Conservation (phyloP, 2,888 invertebrate species). For the Drosophila suboccidentalis region DNA sequence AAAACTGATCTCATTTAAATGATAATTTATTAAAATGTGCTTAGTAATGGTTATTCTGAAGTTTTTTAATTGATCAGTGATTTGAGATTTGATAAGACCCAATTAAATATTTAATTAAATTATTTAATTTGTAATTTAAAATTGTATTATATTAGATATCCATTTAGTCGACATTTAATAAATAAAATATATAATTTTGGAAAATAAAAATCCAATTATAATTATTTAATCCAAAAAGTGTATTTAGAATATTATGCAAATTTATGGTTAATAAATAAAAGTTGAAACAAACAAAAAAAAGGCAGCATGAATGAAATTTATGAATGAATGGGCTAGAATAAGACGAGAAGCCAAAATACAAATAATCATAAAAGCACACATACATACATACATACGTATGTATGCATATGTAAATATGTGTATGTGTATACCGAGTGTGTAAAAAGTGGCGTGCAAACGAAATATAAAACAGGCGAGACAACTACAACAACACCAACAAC, state of each 20-base stretch:
- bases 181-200: neutral
- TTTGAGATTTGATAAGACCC: neutral
- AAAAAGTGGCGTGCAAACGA: constrained; percentile 56
- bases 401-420: constrained; percentile 18
- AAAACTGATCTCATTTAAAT: neutral
- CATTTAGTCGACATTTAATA: neutral
- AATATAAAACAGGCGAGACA: constrained; percentile 60
- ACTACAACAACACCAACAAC: constrained; percentile 38
- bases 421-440: constrained; percentile 8
- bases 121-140: neutral
- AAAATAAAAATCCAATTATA: neutral
- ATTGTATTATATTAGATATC: neutral
- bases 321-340: constrained; percentile 70
- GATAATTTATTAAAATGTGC: neutral
- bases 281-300: constrained; percentile 21
- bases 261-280: constrained; percentile 24
- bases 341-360: constrained; percentile 34
- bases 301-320: constrained; percentile 57
- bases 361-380: constrained; percentile 17
- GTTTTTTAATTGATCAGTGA: neutral
- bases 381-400: neutral
- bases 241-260: constrained; percentile 15
- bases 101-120: neutral
- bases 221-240: neutral
- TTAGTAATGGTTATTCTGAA: neutral